These are phyloP conservation scores for Drosophila heteroneura DNA, from an alignment of 2,888 invertebrate genomes.

Conservation along the genomic window DNA sequence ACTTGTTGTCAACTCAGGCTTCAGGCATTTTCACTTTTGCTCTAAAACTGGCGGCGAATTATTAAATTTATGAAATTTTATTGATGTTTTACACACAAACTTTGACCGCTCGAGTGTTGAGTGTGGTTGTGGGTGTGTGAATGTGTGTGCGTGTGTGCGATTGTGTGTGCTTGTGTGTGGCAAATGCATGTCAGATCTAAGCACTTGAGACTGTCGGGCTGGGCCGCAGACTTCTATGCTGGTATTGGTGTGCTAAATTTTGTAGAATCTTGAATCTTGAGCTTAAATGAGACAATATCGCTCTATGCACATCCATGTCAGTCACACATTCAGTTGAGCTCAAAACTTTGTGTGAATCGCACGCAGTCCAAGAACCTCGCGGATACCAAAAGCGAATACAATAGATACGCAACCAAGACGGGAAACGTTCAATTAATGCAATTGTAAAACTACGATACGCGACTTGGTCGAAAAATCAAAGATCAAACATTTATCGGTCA, in stretches of 20 bases:
- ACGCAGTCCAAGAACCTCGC: constrained; percentile 43
- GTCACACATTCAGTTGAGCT: constrained; percentile 65
- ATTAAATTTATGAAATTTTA: constrained; percentile 79
- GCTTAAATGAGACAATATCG: constrained; percentile 59
- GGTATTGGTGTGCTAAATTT: constrained; percentile 67
- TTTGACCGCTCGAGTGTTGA: constrained; percentile 65
- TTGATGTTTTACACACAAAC: constrained; percentile 76
- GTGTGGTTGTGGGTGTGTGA: constrained; percentile 3
- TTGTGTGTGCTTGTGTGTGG: constrained; percentile 11
- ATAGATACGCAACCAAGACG: constrained; percentile 23
- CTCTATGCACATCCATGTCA: constrained; percentile 44
- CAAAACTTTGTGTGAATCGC: constrained; percentile 61
- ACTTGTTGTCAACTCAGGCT: constrained; percentile 44
- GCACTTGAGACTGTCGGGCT: constrained; percentile 48
- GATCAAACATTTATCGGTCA: constrained; percentile 11
- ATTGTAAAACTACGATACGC: constrained; percentile 36
- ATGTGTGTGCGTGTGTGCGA: constrained; percentile 13
- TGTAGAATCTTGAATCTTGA: constrained; percentile 65
- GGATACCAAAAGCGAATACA: constrained; percentile 29
- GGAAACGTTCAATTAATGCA: constrained; percentile 54
- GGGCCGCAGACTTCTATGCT: constrained; percentile 28
- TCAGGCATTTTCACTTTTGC: constrained; percentile 70
- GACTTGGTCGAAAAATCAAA: constrained; percentile 6
- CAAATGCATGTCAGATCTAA: constrained; percentile 45
- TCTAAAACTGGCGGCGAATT: constrained; percentile 62